Evolutionary conservation across 2,797 vertebrate genomes (phyloP), one percentile per base, ranked within the genome.

Genomic region (Borostomias antarcticus): DNA sequence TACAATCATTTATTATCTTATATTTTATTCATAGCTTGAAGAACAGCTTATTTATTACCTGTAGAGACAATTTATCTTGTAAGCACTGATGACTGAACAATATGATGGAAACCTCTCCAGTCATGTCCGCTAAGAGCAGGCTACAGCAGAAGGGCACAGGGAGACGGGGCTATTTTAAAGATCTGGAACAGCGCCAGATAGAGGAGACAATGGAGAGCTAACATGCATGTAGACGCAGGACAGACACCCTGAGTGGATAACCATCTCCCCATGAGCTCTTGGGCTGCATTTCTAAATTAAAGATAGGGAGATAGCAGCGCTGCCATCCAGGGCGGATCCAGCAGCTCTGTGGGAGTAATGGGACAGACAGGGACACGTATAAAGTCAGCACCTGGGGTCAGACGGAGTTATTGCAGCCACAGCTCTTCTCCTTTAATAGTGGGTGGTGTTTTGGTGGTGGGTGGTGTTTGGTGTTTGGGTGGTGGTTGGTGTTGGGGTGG

Each of bases 271-370:
- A 64, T 70, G 80, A 72, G 80, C 73, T 71, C 78, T 84, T 80
- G 77, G 79, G 79, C 83, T 82, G 85, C 86, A 78, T 86, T 90
- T 89, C 85, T 89, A 91, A 92, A 92, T 94, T 91, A 93, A 93
- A 93, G 92, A 92, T 91, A 60, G 70, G 60, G 69, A 78, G 91
- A 93, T 92, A 92, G 69, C 58, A 30, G 50, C 17, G 77, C 50
- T 35, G 54, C 75, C 72, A 86, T 86, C 82, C 81, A 68, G 53
- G 70, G 28, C 17, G 9, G 8, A 32, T 57, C 54, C 19, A 2
- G 2, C 17, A 13, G 81, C 82, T 80, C 65, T 66, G 76, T 60
- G 60, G 69, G 74, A 73, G 69, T 78, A 82, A 86, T 86, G 70
- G 70, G 72, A 87, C 78, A 75, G 53, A 32, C 73, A 82, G 82